A percentile compares a stretch with the other conserved stretches of the same genome.
Evolutionary conservation across 2,797 vertebrate species (phyloP).

Genomic region (Cottoperca gobio): DNA sequence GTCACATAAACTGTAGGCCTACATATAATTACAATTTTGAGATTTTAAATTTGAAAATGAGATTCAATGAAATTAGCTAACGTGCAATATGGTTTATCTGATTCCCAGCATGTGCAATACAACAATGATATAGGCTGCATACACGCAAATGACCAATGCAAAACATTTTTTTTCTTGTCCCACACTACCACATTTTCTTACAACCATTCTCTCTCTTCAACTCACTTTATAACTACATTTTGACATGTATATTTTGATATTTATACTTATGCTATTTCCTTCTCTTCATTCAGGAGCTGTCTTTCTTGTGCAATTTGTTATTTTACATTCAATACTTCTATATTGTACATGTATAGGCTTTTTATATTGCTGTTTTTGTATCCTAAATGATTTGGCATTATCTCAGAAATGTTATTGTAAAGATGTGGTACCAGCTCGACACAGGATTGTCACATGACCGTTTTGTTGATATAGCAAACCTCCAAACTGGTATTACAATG

Average conservation of each 20-base stretch:
- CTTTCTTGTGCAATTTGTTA: not conserved
- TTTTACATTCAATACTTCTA: not conserved
- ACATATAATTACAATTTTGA: not conserved
- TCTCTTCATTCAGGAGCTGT: not conserved
- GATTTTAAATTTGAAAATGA: not conserved
- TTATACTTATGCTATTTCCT: not conserved
- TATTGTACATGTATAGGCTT: not conserved
- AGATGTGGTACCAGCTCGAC: not conserved
- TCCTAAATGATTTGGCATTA: not conserved
- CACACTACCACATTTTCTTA: not conserved
- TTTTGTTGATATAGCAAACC: not conserved
- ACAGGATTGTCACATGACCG: not conserved
- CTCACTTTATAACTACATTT: not conserved
- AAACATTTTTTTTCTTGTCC: not conserved
- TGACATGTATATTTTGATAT: not conserved
- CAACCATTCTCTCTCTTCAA: not conserved
- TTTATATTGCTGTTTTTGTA: no score
- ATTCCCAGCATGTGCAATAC: not conserved
- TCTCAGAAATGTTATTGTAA: not conserved
- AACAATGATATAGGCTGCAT: not conserved
- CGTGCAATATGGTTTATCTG: not conserved
- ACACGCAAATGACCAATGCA: not conserved
- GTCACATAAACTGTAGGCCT: not conserved
- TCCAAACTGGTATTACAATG: not conserved
- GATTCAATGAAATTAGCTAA: not conserved